Percentiles rank a stretch among this genome's conserved stretches.
Evolutionary conservation across 2,888 invertebrate species (phyloP).

Genomic region (Plemyria rubiginata): DNA sequence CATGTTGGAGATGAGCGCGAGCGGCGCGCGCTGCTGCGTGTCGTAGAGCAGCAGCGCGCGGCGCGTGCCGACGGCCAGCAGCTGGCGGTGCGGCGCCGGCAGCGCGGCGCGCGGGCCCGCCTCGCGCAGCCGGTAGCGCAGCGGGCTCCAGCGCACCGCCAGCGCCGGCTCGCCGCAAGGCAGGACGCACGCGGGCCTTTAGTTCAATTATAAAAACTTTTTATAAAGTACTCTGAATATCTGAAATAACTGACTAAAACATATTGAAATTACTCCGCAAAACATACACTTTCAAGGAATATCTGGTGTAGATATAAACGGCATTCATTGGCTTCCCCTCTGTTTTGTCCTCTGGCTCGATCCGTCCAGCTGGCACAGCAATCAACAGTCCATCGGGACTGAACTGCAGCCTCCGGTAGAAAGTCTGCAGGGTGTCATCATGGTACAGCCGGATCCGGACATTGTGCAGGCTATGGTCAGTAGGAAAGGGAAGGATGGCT

Average conservation of each 20-base stretch:
- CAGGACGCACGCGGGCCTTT: conserved; percentile 90
- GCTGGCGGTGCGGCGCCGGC: conserved; percentile 90
- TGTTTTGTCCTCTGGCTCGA: conserved; percentile 88
- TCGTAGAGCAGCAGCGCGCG: conserved; percentile 88
- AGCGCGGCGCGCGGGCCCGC: conserved; percentile 77
- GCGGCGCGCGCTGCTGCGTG: conserved; percentile 73
- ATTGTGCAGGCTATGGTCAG: conserved; percentile 84
- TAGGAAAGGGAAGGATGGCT: conserved; percentile 83
- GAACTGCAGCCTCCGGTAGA: conserved; percentile 95
- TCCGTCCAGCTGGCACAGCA: conserved; percentile 95
- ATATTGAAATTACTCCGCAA: neutral
- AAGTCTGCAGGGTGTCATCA: conserved; percentile 97
- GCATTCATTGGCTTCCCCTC: conserved; percentile 85
- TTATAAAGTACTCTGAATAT: too few relatives aligned
- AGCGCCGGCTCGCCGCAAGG: conserved; percentile 94
- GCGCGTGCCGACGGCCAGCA: conserved; percentile 96
- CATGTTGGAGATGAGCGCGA: conserved; percentile 72
- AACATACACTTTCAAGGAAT: conserved; percentile 85
- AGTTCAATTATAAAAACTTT: too few relatives aligned
- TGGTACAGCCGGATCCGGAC: conserved; percentile 90
- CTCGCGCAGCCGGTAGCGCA: conserved; percentile 86
- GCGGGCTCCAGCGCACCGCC: conserved; percentile 92
- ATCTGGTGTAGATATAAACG: conserved; percentile 85
- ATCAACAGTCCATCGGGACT: conserved; percentile 96
- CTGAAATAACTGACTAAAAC: too few relatives aligned